Evolutionary conservation across 1,140 invertebrate genomes (phyloP).

Genomic region (Papilio xuthus): DNA sequence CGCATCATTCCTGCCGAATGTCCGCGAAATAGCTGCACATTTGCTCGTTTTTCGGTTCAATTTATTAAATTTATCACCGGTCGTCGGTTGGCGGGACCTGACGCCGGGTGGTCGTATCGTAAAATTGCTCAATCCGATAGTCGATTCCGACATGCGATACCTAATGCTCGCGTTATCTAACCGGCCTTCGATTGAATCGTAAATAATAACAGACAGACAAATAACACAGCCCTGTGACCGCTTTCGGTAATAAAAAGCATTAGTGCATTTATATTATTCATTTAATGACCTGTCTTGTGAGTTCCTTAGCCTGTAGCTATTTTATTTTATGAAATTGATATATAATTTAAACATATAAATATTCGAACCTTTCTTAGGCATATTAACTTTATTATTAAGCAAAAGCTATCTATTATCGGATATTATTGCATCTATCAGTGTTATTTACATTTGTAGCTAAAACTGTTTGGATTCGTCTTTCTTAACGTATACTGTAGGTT

Average conservation of each 20-base stretch:
- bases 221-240: conserved; percentile 26
- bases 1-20: conserved; percentile 31
- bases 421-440: not conserved
- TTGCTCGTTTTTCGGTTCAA: conserved; percentile 31
- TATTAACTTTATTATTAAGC: not conserved
- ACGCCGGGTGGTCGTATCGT: conserved; percentile 27
- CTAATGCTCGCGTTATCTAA: conserved; percentile 16
- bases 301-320: not conserved
- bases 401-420: not conserved
- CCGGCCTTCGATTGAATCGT: conserved; percentile 20
- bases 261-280: conserved; percentile 25
- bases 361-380: not conserved
- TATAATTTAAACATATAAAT: conserved; percentile 11
- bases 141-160: conserved; percentile 18
- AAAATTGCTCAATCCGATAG: conserved; percentile 33
- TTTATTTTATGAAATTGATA: conserved; percentile 16
- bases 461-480: no score
- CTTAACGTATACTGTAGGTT: no score
- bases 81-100: not conserved
- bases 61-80: conserved; percentile 33
- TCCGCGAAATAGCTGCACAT: conserved; percentile 27
- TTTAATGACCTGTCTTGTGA: conserved; percentile 23
- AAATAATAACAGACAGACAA: conserved; percentile 27
- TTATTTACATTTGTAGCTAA: no score
- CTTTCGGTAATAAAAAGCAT: conserved; percentile 24